These are phyloP conservation scores for Mycetomoellerius zeteki DNA, from an alignment of 1,140 invertebrate genomes.

Conservation along the genomic window DNA sequence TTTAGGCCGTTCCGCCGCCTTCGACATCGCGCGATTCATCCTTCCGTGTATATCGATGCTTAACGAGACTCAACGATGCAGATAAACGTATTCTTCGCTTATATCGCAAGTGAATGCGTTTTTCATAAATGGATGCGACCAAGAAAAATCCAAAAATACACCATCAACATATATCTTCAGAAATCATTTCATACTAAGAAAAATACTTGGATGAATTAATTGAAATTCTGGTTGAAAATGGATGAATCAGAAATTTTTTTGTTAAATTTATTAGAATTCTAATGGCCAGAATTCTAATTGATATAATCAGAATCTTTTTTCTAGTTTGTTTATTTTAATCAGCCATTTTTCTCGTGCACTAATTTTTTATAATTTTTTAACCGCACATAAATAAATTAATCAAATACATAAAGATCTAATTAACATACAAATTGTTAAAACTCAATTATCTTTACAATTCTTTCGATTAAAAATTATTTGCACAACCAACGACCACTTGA, in stretches of 20 bases:
- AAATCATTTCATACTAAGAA: not conserved
- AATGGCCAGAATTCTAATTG: too few species aligned
- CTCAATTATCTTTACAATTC: not conserved
- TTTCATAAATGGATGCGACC: not conserved
- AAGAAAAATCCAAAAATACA: not conserved
- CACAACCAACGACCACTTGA: not conserved
- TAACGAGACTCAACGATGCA: constrained; percentile 24
- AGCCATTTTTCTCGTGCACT: too few species aligned
- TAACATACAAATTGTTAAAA: not conserved
- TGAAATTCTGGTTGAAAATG: too few species aligned
- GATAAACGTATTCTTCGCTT: not conserved
- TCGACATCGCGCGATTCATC: constrained; percentile 19
- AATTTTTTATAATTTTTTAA: not conserved
- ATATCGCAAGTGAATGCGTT: not conserved
- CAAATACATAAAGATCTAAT: not conserved
- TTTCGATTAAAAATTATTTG: not conserved
- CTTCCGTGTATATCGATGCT: not conserved
- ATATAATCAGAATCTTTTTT: too few species aligned
- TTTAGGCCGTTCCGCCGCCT: not conserved
- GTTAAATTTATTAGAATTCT: too few species aligned
- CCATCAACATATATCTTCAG: not conserved
- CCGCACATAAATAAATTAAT: not conserved
- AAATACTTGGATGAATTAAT: too few species aligned
- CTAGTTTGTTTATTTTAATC: too few species aligned
- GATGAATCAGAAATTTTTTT: too few species aligned